Evolutionary conservation across 2,113 vertebrate species (phyloP), one percentile per base, ranked within the genome.

Genomic region (Leiothrix lutea): DNA sequence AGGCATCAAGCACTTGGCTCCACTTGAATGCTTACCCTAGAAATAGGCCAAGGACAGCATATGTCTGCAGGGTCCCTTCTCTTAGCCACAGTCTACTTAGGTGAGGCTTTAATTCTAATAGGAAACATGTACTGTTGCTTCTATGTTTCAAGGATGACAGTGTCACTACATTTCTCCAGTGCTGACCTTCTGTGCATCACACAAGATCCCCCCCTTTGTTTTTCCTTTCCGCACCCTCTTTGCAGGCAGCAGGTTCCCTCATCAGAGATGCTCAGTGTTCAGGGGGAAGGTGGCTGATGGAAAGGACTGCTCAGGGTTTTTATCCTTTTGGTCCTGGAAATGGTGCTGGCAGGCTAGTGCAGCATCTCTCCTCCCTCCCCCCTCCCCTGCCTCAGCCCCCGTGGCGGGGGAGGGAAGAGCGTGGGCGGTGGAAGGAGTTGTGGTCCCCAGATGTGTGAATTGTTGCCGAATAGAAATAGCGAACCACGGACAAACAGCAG

Each of bases 361-460:
- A 61, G 72, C 14, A 33, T 18, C 62, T 87, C 28, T n/a, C 35
- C 60, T 90, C 54, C 80, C 82, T 48, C n/a, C 45, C 75, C 75
- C 83, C 58, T 88, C 83, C 80, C 56, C 69, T 92, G 50, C 67
- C 80, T 81, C 73, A 82, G 62, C 62, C 80, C 83, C 88, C 4
- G 2, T 57, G 53, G 70, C 33, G 73, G 80, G 62, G 87, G 80
- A 88, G 79, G 90, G 91, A 90, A 48, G 33, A 90, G 77, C 6
- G 79, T 95, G 80, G 94, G 96, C 1, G 57, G 92, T 97, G 83
- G 95, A 96, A 96, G 95, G 92, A 90, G 67, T 11, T 97, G 97
- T 96, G 96, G 95, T 94, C 93, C 86, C 69, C 95, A 96, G 95
- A 95, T 91, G 95, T 97, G 96, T 80, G 95, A 97, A 91, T 36